Base-by-base conservation (phyloP, 2,888 invertebrate species). In the Arrhopalites spinosus region DNA sequence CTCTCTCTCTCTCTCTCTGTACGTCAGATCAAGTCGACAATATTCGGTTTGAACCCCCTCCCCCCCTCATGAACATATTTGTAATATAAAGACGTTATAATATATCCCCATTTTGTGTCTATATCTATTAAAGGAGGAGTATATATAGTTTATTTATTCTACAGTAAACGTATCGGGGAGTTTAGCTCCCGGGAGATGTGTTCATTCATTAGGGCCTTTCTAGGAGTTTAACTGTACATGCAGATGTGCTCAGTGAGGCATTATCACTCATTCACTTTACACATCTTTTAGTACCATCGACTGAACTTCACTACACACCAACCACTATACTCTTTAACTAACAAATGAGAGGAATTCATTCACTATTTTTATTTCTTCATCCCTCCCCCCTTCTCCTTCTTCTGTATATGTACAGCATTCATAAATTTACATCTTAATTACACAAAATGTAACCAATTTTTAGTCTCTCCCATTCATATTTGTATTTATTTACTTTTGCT, bases 141-240 rank as follows among this genome's bases (percentile, higher is more conserved):
- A 59, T 36, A 23, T 59, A 23, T 59, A 59, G 59, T 59, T 59
- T 59, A 59, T 59, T 59, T 59, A 59, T 59, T 27, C 59, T 59
- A 25, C 53, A n/a, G n/a, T n/a, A 63, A 30, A 15, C 56, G 30
- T 63, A 63, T 30, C 61, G 36, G 17, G 64, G 64, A 13, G 17
- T 36, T 64, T 30, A 2, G 43, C 59, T 70, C 70, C 53, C 56
- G 59, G 30, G 70, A 53, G 70, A 70, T 70, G 56, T 70, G 70
- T 70, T 70, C 70, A 70, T 70, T 70, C 70, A 70, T 59, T 70
- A 56, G 59, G 1, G 56, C 59, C 56, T 70, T 70, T 25, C 13
- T n/a, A n/a, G 29, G 56, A 70, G 15, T n/a, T n/a, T n/a, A 17
- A 23, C 13, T 70, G 53, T 59, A 1, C 70, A 70, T 70, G 70